phyloP scores from a whole-genome alignment of 1,140 invertebrate genomes.

The Alviniconcha marisindica region DNA sequence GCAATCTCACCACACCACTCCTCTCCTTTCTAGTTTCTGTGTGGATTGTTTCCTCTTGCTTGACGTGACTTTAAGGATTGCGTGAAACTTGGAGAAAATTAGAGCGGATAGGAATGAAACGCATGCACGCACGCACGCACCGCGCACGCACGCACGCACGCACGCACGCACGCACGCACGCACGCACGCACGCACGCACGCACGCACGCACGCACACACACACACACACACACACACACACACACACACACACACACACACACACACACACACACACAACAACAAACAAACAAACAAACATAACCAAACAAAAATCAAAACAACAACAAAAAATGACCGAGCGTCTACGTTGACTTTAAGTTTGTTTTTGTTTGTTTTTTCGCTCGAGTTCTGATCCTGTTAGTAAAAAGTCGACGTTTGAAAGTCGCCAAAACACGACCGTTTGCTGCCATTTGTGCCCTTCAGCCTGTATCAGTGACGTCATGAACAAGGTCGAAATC shows the following conservation, averaged over 20 bases:
- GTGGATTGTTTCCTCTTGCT: no score
- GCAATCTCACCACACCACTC: not conserved
- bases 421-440: no score
- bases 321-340: no score
- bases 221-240: constrained; percentile 6
- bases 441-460: not conserved
- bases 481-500: no score
- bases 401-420: no score
- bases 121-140: not conserved
- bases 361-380: not conserved
- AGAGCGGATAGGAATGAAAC: not conserved
- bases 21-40: no score
- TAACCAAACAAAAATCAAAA: no score
- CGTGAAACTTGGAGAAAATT: not conserved
- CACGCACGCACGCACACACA: not conserved
- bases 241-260: not conserved
- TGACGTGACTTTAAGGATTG: no score
- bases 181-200: constrained; percentile 4
- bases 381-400: no score
- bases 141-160: not conserved
- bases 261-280: no score
- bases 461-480: not conserved
- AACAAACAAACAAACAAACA: not conserved
- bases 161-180: not conserved
- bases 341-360: no score